These are phyloP conservation scores for Philonicus albiceps DNA, from an alignment of 2,888 invertebrate genomes.

Conservation along the genomic window DNA sequence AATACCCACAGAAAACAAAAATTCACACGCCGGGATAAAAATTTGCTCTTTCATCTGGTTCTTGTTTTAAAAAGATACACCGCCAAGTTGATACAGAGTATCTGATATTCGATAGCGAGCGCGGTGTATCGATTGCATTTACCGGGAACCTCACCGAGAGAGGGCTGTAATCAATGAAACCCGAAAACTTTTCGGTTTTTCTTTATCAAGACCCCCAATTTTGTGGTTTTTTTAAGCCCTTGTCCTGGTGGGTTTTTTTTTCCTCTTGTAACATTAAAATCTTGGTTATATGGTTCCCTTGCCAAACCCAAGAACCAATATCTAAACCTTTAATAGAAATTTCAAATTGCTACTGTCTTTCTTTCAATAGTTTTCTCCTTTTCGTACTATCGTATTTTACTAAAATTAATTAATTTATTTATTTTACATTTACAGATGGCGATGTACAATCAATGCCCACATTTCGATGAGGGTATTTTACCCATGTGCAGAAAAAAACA, in stretches of 20 bases:
- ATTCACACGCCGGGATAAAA: neutral
- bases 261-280: neutral
- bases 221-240: neutral
- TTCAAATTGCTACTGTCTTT: no score
- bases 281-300: neutral
- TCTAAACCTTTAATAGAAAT: no score
- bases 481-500: conserved; percentile 46
- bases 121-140: neutral
- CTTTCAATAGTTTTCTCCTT: no score
- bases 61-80: neutral
- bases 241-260: neutral
- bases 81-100: neutral
- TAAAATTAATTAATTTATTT: neutral
- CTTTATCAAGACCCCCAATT: neutral
- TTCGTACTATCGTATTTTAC: no score
- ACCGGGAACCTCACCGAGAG: neutral
- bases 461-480: conserved; percentile 49
- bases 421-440: conserved; percentile 47
- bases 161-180: neutral
- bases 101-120: neutral
- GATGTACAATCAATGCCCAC: conserved; percentile 50
- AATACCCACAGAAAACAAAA: neutral
- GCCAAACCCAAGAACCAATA: no score
- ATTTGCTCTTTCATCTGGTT: neutral
- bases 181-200: neutral